A percentile compares a stretch with the other conserved stretches of the same genome.
Conservation (phyloP, 2,113 vertebrate genomes). For the Callocephalon fimbriatum region DNA sequence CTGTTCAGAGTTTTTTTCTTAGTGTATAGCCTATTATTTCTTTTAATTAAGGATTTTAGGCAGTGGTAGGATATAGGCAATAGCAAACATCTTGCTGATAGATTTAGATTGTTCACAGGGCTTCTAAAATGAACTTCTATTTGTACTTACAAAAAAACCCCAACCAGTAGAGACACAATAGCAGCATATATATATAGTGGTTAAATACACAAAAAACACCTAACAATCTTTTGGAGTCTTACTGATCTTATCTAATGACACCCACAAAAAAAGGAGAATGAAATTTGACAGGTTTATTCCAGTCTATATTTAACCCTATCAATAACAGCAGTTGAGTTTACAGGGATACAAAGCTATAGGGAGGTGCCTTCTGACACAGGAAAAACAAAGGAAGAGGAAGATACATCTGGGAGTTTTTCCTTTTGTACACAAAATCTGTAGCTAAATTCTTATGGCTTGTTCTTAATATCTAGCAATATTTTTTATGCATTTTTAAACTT, state of each 20-base stretch:
- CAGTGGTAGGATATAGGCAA: neutral
- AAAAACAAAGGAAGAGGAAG: neutral
- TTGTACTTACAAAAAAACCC: neutral
- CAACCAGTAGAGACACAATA: neutral
- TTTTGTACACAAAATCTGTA: neutral
- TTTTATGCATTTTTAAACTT: neutral
- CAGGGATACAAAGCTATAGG: neutral
- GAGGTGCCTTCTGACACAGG: neutral
- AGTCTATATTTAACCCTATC: neutral
- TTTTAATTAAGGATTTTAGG: neutral
- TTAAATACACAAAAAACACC: neutral
- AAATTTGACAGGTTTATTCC: neutral
- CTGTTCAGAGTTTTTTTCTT: neutral
- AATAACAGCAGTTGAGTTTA: neutral
- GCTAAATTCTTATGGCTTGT: neutral
- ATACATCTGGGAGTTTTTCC: neutral
- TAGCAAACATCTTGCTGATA: neutral
- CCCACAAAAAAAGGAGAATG: neutral
- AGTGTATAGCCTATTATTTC: neutral
- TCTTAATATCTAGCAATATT: neutral
- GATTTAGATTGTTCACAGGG: neutral
- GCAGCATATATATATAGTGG: neutral
- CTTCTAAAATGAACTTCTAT: neutral
- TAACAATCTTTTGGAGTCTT: neutral
- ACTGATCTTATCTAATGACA: neutral